These are phyloP conservation scores for Acrocyrtus sp. DNA, from an alignment of 2,888 invertebrate genomes.

Conservation along the genomic window DNA sequence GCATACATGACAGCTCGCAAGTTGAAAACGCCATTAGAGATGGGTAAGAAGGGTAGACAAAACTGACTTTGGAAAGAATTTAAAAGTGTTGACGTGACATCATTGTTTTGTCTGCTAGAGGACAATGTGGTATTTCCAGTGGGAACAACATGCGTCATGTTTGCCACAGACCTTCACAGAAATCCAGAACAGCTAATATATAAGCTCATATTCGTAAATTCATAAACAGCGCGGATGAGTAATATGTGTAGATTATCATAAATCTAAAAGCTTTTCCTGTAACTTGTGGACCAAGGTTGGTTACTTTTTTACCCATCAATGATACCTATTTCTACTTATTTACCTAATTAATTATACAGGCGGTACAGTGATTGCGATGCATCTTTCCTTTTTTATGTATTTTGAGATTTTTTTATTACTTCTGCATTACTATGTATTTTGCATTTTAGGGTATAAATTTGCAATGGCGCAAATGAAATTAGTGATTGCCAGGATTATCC, in stretches of 20 bases:
- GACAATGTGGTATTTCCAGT: slow-evolving; percentile 10
- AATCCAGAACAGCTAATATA: no score
- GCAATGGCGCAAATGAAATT: slow-evolving; percentile 34
- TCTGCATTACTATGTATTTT: no score
- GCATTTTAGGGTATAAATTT: slow-evolving; percentile 24
- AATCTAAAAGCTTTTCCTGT: no score
- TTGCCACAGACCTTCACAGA: slow-evolving; percentile 11
- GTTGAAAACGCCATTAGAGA: slow-evolving; percentile 2
- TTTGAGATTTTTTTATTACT: background rate
- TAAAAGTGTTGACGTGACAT: background rate
- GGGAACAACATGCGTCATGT: slow-evolving; percentile 15
- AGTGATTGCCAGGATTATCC: slow-evolving; percentile 17
- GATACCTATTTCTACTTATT: no score
- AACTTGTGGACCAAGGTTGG: no score
- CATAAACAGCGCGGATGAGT: no score
- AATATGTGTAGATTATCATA: no score
- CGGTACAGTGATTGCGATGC: no score
- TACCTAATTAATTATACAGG: no score
- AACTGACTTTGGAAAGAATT: background rate
- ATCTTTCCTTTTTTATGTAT: no score
- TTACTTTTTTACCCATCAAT: background rate
- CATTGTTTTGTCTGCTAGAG: slow-evolving; percentile 9
- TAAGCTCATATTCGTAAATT: no score
- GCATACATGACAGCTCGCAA: slow-evolving; percentile 11
- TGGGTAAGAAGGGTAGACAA: slow-evolving; percentile 33